Evolutionary conservation across 2,797 vertebrate genomes (phyloP).

Genomic region (Propithecus deckenii): DNA sequence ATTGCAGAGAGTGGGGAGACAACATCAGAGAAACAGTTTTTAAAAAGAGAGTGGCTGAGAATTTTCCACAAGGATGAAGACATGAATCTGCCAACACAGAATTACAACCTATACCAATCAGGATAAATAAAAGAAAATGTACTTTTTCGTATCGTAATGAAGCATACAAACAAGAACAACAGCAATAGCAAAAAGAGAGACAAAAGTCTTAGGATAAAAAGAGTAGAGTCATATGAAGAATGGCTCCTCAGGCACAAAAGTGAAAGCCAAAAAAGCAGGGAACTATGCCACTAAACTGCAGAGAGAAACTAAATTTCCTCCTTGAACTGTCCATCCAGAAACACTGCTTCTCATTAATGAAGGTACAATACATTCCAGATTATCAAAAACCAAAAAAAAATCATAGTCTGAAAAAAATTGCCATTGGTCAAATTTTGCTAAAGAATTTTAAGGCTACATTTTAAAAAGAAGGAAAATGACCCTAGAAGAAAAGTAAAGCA

Average conservation of each 20-base stretch:
- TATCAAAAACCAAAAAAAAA: not conserved
- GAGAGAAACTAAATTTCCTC: not conserved
- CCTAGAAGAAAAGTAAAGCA: not conserved
- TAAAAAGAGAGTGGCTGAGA: not conserved
- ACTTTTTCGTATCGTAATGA: not conserved
- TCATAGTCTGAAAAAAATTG: not conserved
- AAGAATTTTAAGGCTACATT: not conserved
- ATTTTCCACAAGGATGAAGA: not conserved
- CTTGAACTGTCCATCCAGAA: not conserved
- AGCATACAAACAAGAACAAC: not conserved
- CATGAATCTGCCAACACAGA: not conserved
- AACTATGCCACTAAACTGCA: not conserved
- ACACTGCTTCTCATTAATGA: not conserved
- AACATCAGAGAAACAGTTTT: not conserved
- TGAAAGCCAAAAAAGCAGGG: not conserved
- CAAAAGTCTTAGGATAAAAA: not conserved
- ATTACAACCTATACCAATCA: not conserved
- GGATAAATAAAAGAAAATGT: not conserved
- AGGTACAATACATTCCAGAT: not conserved
- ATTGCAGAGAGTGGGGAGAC: not conserved
- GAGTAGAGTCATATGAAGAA: not conserved
- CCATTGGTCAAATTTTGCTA: not conserved
- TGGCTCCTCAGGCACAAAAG: not conserved
- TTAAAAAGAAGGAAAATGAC: not conserved
- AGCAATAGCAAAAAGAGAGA: not conserved